These are phyloP conservation scores for zebrafish (Danio rerio) DNA, from an alignment of 2,113 vertebrate genomes.

Conservation along the genomic window DNA sequence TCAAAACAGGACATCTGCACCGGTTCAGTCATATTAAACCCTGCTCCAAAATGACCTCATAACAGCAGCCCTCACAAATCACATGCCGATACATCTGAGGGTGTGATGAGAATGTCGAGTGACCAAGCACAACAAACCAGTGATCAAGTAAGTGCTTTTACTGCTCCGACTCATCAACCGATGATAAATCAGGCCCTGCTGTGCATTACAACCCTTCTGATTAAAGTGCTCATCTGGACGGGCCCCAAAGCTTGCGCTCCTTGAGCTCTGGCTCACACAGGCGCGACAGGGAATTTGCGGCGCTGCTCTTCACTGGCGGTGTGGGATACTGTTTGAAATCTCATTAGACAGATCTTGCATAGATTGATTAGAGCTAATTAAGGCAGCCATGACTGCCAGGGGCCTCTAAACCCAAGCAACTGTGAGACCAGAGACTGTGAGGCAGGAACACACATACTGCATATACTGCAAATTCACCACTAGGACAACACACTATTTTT, in stretches of 20 bases:
- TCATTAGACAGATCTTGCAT: conserved; percentile 27
- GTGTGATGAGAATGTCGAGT: conserved; percentile 12
- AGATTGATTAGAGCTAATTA: conserved; percentile 38
- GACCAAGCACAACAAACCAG: conserved; percentile 46
- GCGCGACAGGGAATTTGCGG: conserved; percentile 57
- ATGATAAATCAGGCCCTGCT: conserved; percentile 68
- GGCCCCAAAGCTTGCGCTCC: conserved; percentile 66
- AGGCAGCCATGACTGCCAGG: neutral
- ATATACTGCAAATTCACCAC: neutral
- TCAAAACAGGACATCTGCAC: conserved; percentile 11
- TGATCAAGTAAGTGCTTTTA: conserved; percentile 54
- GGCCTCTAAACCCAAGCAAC: neutral
- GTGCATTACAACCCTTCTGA: conserved; percentile 68
- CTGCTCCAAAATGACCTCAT: neutral
- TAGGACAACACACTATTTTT: neutral
- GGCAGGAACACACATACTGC: neutral
- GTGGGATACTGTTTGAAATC: conserved; percentile 37
- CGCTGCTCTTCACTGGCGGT: conserved; percentile 45
- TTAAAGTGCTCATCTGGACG: conserved; percentile 77
- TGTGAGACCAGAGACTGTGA: neutral
- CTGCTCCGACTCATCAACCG: conserved; percentile 44
- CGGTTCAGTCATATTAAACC: neutral
- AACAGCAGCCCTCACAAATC: conserved; percentile 5
- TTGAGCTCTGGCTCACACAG: conserved; percentile 54
- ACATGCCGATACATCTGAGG: conserved; percentile 20